These are phyloP conservation scores for Acanthaster planci DNA, from an alignment of 35 echinoderm and acorn worm genomes.

Conservation along the genomic window DNA sequence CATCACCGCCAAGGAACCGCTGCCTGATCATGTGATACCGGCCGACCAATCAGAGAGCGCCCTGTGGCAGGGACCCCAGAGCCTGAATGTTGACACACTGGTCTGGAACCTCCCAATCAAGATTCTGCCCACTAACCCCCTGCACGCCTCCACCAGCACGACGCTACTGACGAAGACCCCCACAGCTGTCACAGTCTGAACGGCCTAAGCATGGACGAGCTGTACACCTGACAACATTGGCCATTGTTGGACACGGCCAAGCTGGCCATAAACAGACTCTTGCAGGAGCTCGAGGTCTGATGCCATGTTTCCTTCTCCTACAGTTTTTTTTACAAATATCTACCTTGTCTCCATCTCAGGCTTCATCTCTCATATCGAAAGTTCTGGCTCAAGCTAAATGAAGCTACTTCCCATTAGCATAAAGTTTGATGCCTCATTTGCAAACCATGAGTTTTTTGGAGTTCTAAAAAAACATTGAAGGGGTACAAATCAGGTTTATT, in stretches of 20 bases:
- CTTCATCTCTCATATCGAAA: too few relatives aligned
- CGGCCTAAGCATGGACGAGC: not conserved
- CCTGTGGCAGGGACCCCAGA: slow-evolving; percentile 91
- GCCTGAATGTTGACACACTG: slow-evolving; percentile 74
- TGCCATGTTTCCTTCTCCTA: not conserved
- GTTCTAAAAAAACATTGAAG: too few relatives aligned
- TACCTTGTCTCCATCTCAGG: too few relatives aligned
- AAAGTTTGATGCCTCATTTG: too few relatives aligned
- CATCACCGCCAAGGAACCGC: slow-evolving; percentile 87
- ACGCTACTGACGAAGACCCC: slow-evolving; percentile 52
- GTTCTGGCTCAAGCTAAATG: too few relatives aligned
- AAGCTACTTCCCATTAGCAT: too few relatives aligned
- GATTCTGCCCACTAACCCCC: slow-evolving; percentile 94
- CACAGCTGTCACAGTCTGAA: slow-evolving; percentile 60
- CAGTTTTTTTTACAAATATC: too few relatives aligned
- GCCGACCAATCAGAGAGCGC: slow-evolving; percentile 97
- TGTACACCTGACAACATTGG: not conserved
- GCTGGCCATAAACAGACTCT: not conserved
- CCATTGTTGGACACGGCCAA: not conserved
- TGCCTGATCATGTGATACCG: slow-evolving; percentile 94
- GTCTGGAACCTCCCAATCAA: slow-evolving; percentile 99
- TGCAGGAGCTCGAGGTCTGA: not conserved
- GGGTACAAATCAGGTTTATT: too few relatives aligned
- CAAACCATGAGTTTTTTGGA: too few relatives aligned
- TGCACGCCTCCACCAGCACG: slow-evolving; percentile 77